Evolutionary conservation across 2,113 vertebrate genomes (phyloP).

Genomic region (Xiphorhynchus elegans): DNA sequence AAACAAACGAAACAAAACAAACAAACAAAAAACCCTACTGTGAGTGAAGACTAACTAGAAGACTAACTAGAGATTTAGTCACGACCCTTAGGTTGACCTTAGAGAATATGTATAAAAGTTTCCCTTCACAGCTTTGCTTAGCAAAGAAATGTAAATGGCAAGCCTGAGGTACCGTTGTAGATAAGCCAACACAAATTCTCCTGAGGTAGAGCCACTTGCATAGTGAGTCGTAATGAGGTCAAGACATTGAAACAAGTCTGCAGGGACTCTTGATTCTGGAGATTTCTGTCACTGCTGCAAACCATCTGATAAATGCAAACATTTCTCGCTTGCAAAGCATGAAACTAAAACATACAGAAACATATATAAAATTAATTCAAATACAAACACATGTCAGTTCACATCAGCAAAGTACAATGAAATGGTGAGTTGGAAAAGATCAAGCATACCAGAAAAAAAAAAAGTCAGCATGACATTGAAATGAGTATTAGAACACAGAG

Average conservation of each 20-base stretch:
- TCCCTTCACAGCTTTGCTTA: background rate
- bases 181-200: slow-evolving; percentile 84
- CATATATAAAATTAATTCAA: background rate
- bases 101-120: background rate
- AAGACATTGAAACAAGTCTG: slow-evolving; percentile 80
- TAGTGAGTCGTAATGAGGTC: slow-evolving; percentile 76
- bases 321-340: slow-evolving; percentile 75
- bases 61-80: background rate
- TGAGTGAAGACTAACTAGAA: background rate
- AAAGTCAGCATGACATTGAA: background rate
- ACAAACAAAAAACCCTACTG: background rate
- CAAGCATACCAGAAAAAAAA: background rate
- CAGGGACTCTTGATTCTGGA: slow-evolving; percentile 75
- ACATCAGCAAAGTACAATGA: background rate
- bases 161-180: slow-evolving; percentile 78
- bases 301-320: slow-evolving; percentile 80
- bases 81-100: background rate
- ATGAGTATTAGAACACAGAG: background rate
- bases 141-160: background rate
- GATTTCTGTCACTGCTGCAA: slow-evolving; percentile 69
- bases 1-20: background rate
- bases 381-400: background rate
- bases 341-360: slow-evolving; percentile 78
- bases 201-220: slow-evolving; percentile 81
- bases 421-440: background rate